Evolutionary conservation across 2,888 invertebrate genomes (phyloP), one percentile per base, ranked within the genome.

Genomic region (Lasius platythorax): DNA sequence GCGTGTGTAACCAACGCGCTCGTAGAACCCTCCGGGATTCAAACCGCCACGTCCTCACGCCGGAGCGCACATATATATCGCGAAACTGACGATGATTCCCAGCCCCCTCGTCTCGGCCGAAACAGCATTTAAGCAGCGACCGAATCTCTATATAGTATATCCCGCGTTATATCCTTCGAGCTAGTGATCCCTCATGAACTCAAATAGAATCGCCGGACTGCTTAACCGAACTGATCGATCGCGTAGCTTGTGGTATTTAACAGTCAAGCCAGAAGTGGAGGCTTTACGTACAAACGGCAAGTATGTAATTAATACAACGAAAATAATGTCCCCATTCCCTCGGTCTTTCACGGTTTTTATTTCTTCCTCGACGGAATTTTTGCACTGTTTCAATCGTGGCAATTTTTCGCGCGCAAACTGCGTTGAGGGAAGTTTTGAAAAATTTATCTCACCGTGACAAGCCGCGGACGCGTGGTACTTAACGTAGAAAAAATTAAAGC

Each of bases 1-100:
- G 93, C 93, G 91, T 82, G 88, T 85, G 73, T 87, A 88, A 87
- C 88, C 90, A 88, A 70, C 83, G 85, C 85, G 84, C 84, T 82
- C 75, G 81, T 63, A 74, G 83, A 78, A 72, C 85, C 86, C 87
- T 90, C 85, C 84, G 87, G 83, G 83, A 84, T 79, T 83, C 53
- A 53, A 53, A 53, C 84, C 82, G 84, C 79, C 46, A 63, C 88
- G 85, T 64, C 86, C 74, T 61, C 82, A 78, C 85, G 61, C 75
- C 74, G 78, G 76, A 72, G 74, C 84, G 61, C 75, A 72, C 73
- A 72, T 84, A 74, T n/a, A n/a, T 89, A 91, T 88, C 90, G 85
- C 88, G 83, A 86, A 85, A 85, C 86, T 82, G 89, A 87, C 87
- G 87, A 89, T 85, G 88, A 89, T 83, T 87, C 85, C 81, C 79